Conservation (phyloP, 2,113 vertebrate genomes). For the Nicator chloris region DNA sequence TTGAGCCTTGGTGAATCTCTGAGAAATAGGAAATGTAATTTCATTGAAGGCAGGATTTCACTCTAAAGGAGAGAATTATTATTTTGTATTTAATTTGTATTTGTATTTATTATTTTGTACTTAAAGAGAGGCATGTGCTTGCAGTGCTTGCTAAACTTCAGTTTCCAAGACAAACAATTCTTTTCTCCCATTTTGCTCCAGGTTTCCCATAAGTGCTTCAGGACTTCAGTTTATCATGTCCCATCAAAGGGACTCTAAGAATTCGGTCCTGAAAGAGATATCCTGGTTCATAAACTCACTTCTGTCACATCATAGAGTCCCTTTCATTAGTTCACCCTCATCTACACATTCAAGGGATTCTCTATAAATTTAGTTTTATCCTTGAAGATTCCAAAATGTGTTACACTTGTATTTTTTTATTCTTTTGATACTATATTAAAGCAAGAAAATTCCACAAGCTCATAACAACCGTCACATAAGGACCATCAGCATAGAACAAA, state of each 20-base stretch:
- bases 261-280: background rate
- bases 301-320: background rate
- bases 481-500: conserved; percentile 40
- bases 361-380: background rate
- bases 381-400: background rate
- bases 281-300: background rate
- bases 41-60: background rate
- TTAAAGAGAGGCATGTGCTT: background rate
- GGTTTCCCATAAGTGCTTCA: background rate
- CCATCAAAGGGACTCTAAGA: background rate
- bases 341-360: background rate
- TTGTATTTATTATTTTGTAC: background rate
- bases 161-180: background rate
- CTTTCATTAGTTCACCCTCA: background rate
- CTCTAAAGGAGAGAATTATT: background rate
- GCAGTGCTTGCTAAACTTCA: background rate
- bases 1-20: background rate
- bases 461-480: background rate
- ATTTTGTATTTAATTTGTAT: background rate
- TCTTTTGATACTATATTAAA: background rate
- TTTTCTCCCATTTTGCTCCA: background rate
- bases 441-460: background rate
- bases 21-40: background rate
- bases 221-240: background rate
- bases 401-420: background rate